Evolutionary conservation across 2,888 invertebrate genomes (phyloP), one percentile per base, ranked within the genome.

Genomic region (Drosophila testacea): DNA sequence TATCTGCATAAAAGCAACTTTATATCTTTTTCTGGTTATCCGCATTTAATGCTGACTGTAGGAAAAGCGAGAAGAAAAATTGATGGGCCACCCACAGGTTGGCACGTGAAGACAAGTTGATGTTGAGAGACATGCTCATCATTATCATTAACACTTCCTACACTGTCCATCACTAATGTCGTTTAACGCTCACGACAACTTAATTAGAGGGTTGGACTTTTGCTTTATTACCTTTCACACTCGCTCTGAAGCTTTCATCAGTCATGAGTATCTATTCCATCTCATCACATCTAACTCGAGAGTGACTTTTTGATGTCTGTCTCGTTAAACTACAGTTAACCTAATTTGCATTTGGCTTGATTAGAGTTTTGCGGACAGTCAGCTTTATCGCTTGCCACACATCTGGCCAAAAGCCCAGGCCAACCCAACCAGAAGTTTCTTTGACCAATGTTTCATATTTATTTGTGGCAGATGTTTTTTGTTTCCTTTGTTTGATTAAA

Each of bases 301-400:
- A 56, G 55, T 57, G 60, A 57, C 61, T 67, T 59, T 54, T 66
- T 51, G 55, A 52, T 65, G 63, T 38, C 56, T 69, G 28, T 47
- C 72, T 79, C 78, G 81, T 84, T 84, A 82, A 83, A 73, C 60
- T 63, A 78, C 89, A 70, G 87, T 84, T 88, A 88, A 79, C 69
- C 77, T 62, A 60, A 84, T 89, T 88, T 88, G 77, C 76, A 86
- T 88, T 77, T 67, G 66, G 57, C 79, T 81, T 73, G 77, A 83
- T 72, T 80, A 73, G 69, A 63, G 71, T 72, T 68, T 67, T 36
- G 69, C 76, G 30, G 52, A 38, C 57, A 52, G 68, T 55, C 60
- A 13, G 34, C 11, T 63, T 64, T 78, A 68, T 78, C 65, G 38
- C 56, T 42, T 27, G 41, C 65, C 72, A 46, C 65, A 73, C 57